Conservation (phyloP, 2,888 invertebrate species). For the Drosophila meridiana region DNA sequence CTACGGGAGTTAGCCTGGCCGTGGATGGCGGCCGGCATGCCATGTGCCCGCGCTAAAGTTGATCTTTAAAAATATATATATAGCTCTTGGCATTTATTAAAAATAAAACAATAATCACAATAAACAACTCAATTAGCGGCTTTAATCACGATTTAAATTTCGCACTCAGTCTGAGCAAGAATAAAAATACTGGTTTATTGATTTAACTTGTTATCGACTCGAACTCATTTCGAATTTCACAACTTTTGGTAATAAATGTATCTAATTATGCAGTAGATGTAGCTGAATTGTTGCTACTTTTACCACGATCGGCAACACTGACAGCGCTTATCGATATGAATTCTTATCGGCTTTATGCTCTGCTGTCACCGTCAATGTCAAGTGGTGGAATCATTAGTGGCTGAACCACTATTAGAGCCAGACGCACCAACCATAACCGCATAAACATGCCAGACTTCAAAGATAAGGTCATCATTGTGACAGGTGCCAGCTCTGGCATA, state of each 20-base stretch:
- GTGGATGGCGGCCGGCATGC: slow-evolving; percentile 88
- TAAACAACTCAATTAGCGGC: not conserved
- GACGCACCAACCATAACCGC: not conserved
- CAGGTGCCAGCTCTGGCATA: slow-evolving; percentile 92
- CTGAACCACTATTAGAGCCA: not conserved
- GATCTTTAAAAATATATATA: not conserved
- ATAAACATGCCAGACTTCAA: slow-evolving; percentile 85
- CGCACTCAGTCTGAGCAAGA: slow-evolving; percentile 13
- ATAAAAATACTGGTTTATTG: not conserved
- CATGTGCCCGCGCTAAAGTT: slow-evolving; percentile 89
- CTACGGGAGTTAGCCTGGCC: slow-evolving; percentile 90
- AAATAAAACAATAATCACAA: slow-evolving; percentile 13
- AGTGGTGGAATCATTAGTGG: not conserved
- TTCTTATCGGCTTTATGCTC: slow-evolving; percentile 35
- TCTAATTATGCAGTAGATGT: not conserved
- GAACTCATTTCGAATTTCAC: not conserved
- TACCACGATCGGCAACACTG: slow-evolving; percentile 2
- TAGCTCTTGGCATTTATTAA: slow-evolving; percentile 38
- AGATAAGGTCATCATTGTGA: slow-evolving; percentile 88
- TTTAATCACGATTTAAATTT: slow-evolving; percentile 27
- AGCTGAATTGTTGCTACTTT: not conserved
- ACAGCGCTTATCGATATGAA: not conserved
- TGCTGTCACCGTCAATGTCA: slow-evolving; percentile 29
- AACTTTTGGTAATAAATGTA: not conserved
- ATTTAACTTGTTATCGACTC: slow-evolving; percentile 24